Evolutionary conservation across 2,113 vertebrate genomes (phyloP), one percentile per base, ranked within the genome.

Genomic region (Dasyprocta punctata): DNA sequence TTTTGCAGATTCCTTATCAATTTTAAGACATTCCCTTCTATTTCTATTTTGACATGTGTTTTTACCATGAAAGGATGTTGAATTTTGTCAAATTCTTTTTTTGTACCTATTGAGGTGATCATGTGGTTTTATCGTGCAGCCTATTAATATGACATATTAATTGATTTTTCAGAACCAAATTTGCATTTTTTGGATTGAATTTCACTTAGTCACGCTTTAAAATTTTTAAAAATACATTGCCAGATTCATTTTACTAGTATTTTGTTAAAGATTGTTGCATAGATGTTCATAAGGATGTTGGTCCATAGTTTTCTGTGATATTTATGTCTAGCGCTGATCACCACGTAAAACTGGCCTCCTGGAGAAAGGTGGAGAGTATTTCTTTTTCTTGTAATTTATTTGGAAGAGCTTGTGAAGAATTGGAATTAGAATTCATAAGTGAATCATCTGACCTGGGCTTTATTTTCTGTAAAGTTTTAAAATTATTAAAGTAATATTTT

Each of bases 61-160:
- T 69, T 86, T 49, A n/a, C 22, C 61, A 83, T 60, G 26, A 92
- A 94, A 80, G 3, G 3, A 7, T 17, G 13, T 63, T 75, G 20
- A n/a, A 44, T 90, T 90, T 93, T 91, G 49, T 94, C 88, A 94
- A 73, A 91, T 65, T 7, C 44, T 81, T 95, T 94, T 85, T 85
- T 60, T 63, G 54, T 13, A 80, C 44, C 14, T 88, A 7, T 84
- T 52, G 26, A 94, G 49, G 84, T 71, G 2, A 58, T 60, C 7
- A 7, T 28, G 13, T 67, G 44, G 0, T 63, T 89, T 77, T 73
- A 16, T 47, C 10, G 61, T 65, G 80, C 61, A 41, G 44, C 41
- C 28, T 58, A 41, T 67, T 75, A 52, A 78, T 63, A 89, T 63
- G 28, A 6, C 56, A 80, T 52, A 80, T 56, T 83, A 30, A 84